Evolutionary conservation across 2,113 vertebrate species (phyloP), one percentile per base, ranked within the genome.

Genomic region (Hiodon alosoides): DNA sequence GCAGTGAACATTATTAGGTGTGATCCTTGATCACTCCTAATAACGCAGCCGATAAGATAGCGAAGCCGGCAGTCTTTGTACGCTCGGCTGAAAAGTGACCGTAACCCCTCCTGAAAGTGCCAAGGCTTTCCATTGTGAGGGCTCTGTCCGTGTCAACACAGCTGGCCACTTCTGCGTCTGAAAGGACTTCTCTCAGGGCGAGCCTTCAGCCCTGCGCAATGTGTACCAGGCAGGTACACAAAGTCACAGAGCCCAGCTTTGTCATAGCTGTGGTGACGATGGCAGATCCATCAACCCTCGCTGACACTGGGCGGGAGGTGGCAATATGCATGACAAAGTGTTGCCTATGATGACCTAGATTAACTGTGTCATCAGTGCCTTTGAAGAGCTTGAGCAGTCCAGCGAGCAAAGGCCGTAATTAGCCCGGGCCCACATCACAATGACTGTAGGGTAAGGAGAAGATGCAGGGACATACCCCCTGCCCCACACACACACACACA

Each of bases 41-140:
- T 91, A 91, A 91, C 85, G 86, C 79, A 79, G 82, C 88, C 85
- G 87, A 89, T 94, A 92, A 93, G 83, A 92, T 85, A 91, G 90
- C 84, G 86, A 80, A 74, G 75, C 78, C 79, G 14, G 77, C 71
- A 82, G 84, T 85, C 83, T 78, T 83, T 89, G 80, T 51, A 76
- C 68, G 69, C 75, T 69, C 54, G 75, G 69, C 77, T 71, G 79
- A 82, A 83, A 67, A 61, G 31, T 65, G 74, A 31, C 31, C 31
- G 31, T 31, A 31, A 31, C 31, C 31, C 31, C 17, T 72, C 31
- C 17, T 72, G 81, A 79, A 79, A 69, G 81, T 81, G 57, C 60
- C 89, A 87, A 87, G 85, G 86, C 80, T 69, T 67, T 81, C 71
- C 85, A 87, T 89, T 86, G 86, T 83, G 77, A 77, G 79, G 71